Evolutionary conservation across 2,888 invertebrate species (phyloP).

Genomic region (Alentia gelatinosa): DNA sequence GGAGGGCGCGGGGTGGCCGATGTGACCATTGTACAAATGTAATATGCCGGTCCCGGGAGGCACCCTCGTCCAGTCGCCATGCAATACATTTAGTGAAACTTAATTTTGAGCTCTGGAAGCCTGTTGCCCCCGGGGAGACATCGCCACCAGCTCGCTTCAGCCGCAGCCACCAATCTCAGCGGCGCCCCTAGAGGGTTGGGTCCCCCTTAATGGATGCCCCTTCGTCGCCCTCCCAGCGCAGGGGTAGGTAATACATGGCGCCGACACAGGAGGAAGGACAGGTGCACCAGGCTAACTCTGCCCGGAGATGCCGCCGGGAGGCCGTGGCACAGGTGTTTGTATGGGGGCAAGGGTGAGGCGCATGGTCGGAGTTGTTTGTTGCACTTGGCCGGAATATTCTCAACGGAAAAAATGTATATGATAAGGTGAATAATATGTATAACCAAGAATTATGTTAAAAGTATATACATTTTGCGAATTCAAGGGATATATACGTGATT

Average conservation of each 20-base stretch:
- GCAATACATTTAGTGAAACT: constrained; percentile 53
- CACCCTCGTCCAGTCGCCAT: background rate
- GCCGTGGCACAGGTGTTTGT: background rate
- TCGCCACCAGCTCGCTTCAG: constrained; percentile 34
- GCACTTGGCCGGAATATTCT: too few relatives aligned
- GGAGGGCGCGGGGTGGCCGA: background rate
- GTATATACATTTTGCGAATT: too few relatives aligned
- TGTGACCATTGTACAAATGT: constrained; percentile 54
- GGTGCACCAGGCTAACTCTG: background rate
- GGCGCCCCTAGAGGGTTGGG: background rate
- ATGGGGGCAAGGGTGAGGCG: too few relatives aligned
- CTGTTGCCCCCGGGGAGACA: constrained; percentile 50
- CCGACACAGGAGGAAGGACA: background rate
- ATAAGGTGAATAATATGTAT: too few relatives aligned
- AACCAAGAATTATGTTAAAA: too few relatives aligned
- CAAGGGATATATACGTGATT: too few relatives aligned
- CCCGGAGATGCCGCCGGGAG: background rate
- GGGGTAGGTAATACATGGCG: background rate
- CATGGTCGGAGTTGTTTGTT: too few relatives aligned
- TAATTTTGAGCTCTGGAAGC: constrained; percentile 49
- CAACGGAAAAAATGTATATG: too few relatives aligned
- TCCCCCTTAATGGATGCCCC: constrained; percentile 14
- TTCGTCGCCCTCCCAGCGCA: background rate
- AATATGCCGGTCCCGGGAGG: constrained; percentile 25
- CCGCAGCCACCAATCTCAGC: constrained; percentile 28